A percentile compares a stretch with the other conserved stretches of the same genome.
Conservation (phyloP, 2,797 vertebrate genomes). For the Pelobates cultripes region DNA sequence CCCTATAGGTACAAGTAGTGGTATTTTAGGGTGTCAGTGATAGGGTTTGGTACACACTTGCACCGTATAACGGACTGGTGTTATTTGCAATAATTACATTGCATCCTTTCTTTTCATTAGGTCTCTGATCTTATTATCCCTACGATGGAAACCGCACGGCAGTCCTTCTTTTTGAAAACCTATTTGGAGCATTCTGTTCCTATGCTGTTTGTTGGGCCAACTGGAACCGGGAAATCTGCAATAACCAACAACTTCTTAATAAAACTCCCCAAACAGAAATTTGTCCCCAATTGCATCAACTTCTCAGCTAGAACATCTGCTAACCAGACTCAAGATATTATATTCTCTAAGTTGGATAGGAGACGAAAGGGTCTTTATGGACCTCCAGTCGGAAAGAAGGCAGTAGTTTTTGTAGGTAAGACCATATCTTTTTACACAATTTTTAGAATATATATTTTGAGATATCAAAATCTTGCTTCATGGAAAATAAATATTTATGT, state of each 20-base stretch:
- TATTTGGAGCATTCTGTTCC: slow-evolving; percentile 83
- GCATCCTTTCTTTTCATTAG: slow-evolving; percentile 63
- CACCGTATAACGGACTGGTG: too few species aligned
- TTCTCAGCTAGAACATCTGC: slow-evolving; percentile 93
- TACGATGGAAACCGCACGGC: slow-evolving; percentile 88
- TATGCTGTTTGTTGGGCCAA: slow-evolving; percentile 87
- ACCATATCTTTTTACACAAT: background rate
- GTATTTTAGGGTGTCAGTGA: too few species aligned
- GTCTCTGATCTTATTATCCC: slow-evolving; percentile 91
- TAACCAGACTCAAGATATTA: slow-evolving; percentile 90
- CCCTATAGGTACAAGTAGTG: too few species aligned
- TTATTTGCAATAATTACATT: background rate
- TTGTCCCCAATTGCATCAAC: slow-evolving; percentile 85
- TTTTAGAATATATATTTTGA: background rate
- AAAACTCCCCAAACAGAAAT: slow-evolving; percentile 81
- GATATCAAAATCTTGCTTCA: background rate
- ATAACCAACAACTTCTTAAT: slow-evolving; percentile 88
- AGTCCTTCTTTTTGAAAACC: slow-evolving; percentile 85
- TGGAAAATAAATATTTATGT: too few species aligned
- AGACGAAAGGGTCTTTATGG: slow-evolving; percentile 87
- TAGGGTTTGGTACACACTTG: too few species aligned
- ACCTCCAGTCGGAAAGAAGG: slow-evolving; percentile 85
- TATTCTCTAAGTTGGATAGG: slow-evolving; percentile 90
- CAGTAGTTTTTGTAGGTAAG: slow-evolving; percentile 89
- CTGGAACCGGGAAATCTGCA: slow-evolving; percentile 91